A percentile compares a stretch with the other conserved stretches of the same genome.
Conservation (phyloP, 2,797 vertebrate species). For the Crax fasciolata region DNA sequence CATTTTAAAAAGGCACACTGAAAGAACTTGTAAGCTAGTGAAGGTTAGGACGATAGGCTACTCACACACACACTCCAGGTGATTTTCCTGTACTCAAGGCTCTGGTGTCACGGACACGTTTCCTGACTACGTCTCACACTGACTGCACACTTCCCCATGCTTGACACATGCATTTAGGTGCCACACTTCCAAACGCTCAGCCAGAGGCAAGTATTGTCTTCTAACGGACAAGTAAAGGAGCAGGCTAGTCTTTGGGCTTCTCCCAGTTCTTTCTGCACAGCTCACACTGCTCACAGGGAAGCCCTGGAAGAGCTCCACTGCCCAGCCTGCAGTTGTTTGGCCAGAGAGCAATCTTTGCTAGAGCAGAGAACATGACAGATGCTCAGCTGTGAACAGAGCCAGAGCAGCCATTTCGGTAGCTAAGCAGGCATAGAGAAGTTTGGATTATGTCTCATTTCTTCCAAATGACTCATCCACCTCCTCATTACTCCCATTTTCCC, state of each 20-base stretch:
- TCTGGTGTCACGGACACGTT: background rate
- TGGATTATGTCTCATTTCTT: conserved; percentile 15
- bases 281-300: background rate
- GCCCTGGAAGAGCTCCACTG: background rate
- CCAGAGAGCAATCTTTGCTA: background rate
- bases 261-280: background rate
- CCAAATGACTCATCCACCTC: background rate
- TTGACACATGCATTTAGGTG: background rate
- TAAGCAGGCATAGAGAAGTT: conserved; percentile 3
- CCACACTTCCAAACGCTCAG: background rate
- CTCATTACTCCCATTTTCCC: background rate
- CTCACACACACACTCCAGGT: fast-evolving
- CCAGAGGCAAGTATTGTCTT: background rate
- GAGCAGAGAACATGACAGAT: conserved; percentile 7
- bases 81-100: background rate
- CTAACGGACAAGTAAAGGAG: background rate
- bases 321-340: background rate
- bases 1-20: background rate
- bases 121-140: background rate
- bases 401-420: conserved; percentile 8
- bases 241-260: background rate
- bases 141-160: fast-evolving
- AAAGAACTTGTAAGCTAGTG: background rate
- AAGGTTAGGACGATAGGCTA: background rate
- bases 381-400: conserved; percentile 1